These are phyloP conservation scores for Peromyscus polionotus DNA, from an alignment of 2,113 vertebrate genomes.

Conservation along the genomic window DNA sequence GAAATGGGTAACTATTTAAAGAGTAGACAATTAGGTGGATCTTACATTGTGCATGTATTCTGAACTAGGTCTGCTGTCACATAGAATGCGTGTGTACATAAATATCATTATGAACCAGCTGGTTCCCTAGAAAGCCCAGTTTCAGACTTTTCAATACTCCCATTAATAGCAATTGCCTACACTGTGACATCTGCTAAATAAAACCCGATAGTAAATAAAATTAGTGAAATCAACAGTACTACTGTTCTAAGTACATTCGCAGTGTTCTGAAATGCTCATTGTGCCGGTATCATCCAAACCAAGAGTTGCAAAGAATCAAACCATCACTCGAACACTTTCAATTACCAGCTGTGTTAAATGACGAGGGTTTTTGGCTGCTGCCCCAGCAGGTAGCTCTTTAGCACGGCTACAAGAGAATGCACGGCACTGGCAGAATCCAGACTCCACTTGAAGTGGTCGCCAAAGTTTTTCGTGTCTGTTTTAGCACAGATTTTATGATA, in stretches of 20 bases:
- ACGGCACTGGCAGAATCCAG: background rate
- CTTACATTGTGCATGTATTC: slow-evolving; percentile 56
- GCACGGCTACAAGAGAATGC: background rate
- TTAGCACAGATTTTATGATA: slow-evolving; percentile 61
- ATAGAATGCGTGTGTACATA: slow-evolving; percentile 69
- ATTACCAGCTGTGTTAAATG: background rate
- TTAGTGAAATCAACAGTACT: slow-evolving; percentile 67
- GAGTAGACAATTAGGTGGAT: slow-evolving; percentile 68
- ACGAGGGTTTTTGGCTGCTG: background rate
- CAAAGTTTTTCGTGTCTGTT: slow-evolving; percentile 58
- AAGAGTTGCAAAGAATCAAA: slow-evolving; percentile 11
- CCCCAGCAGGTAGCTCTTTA: slow-evolving; percentile 6
- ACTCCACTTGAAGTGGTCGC: background rate
- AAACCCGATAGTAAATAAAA: slow-evolving; percentile 83
- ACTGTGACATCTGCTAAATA: slow-evolving; percentile 80
- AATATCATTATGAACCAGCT: slow-evolving; percentile 80
- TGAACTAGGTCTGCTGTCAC: slow-evolving; percentile 75
- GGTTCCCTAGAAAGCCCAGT: slow-evolving; percentile 70
- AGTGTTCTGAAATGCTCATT: slow-evolving; percentile 50
- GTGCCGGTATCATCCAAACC: slow-evolving; percentile 33
- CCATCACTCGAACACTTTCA: background rate
- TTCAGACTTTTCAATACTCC: slow-evolving; percentile 76
- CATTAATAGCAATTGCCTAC: slow-evolving; percentile 81
- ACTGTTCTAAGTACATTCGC: slow-evolving; percentile 60
- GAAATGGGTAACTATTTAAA: slow-evolving; percentile 68